Conservation (phyloP, 2,888 invertebrate genomes). For the Lypha dubia region DNA sequence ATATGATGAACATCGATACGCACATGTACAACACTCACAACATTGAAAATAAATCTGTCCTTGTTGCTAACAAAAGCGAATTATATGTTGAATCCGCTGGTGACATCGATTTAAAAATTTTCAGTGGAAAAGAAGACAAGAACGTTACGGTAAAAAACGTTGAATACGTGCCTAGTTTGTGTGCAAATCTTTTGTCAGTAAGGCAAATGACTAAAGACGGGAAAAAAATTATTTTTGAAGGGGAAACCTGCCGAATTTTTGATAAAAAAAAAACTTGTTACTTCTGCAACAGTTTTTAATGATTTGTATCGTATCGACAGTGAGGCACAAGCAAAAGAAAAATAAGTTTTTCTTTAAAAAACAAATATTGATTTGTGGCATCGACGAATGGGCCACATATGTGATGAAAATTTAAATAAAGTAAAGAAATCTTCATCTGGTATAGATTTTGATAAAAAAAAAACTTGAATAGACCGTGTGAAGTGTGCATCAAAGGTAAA, state of each 20-base stretch:
- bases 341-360: too few relatives aligned
- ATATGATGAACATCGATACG: too few relatives aligned
- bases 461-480: slow-evolving; percentile 25
- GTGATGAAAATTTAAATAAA: slow-evolving; percentile 58
- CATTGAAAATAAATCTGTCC: neutral
- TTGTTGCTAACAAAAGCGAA: neutral
- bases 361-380: too few relatives aligned
- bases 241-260: slow-evolving; percentile 67
- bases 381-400: slow-evolving; percentile 75
- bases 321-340: too few relatives aligned
- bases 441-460: slow-evolving; percentile 11
- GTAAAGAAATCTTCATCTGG: slow-evolving; percentile 40
- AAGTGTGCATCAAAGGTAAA: slow-evolving; percentile 54
- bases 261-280: too few relatives aligned
- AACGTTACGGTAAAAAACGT: slow-evolving; percentile 59
- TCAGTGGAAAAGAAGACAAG: slow-evolving; percentile 19
- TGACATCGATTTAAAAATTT: too few relatives aligned
- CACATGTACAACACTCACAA: too few relatives aligned
- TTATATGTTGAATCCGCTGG: too few relatives aligned
- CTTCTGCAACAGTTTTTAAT: too few relatives aligned
- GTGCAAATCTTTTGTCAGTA: slow-evolving; percentile 66
- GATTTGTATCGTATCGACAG: too few relatives aligned
- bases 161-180: slow-evolving; percentile 65
- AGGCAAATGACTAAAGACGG: slow-evolving; percentile 63
- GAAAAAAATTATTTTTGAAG: slow-evolving; percentile 72